Base-by-base conservation (phyloP, 2,888 invertebrate species). In the Saturnia japonica region DNA sequence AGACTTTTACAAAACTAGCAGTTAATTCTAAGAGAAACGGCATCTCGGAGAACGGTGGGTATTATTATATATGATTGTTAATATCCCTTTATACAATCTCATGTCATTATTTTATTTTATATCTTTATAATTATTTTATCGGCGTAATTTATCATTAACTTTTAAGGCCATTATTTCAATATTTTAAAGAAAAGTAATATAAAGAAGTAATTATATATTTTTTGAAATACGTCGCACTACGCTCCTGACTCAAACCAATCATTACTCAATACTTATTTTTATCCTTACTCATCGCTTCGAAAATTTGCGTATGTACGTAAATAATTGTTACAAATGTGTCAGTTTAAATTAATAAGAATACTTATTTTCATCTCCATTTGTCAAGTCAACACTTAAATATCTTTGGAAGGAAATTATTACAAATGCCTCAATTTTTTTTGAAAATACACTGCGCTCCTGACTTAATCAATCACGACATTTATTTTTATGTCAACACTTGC, bases 1-100 rank as follows among this genome's bases (percentile, higher is more conserved):
- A 89, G 74, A 82, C 90, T 0, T 92, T 91, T 69, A 91, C 88
- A 8, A 91, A 89, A 78, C 77, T 91, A 74, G 73, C 85, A 28
- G 75, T 87, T 43, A 80, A 76, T 64, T 77, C 83, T 1, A 82
- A 82, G 62, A 80, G 73, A 68, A 84, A 86, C 76, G 83, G 81
- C 64, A 70, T 75, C 8, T 74, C 78, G 12, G 87, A 85, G 76
- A 82, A 87, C 73, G 91, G 91, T 91, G 82, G 9, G 66, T 70
- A 43, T 57, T 57, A 28, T 54, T 54, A 8, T 54, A 4, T 4
- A 22, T 9, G 1, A 19, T 34, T 34, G 3, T 34, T 34, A 34
- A 34, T 34, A 34, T 34, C 34, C 34, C 34, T 34, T n/a, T 34
- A 34, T 34, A 34, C 2, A 34, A 34, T 34, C 34, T 34, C 34